phyloP scores from a whole-genome alignment of 1,140 invertebrate species.

The Batillaria attramentaria region DNA sequence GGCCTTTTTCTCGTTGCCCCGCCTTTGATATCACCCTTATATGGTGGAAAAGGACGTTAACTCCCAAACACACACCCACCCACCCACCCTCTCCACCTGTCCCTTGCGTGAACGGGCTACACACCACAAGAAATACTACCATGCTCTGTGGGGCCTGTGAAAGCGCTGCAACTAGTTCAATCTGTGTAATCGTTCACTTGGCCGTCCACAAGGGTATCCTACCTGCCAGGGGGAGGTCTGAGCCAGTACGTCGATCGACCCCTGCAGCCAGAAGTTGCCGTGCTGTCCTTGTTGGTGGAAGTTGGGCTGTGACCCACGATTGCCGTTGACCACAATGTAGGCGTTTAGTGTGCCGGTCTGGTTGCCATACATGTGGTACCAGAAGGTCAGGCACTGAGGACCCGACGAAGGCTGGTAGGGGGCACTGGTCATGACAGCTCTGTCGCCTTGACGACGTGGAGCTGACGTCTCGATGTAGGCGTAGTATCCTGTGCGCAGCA shows the following conservation, averaged over 20 bases:
- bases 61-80: no score
- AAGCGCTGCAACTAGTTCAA: no score
- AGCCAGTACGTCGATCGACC: slow-evolving; percentile 44
- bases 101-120: no score
- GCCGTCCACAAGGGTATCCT: no score
- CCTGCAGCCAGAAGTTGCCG: slow-evolving; percentile 64
- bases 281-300: slow-evolving; percentile 59
- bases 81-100: no score
- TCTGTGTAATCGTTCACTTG: no score
- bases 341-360: slow-evolving; percentile 61
- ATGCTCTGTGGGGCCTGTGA: no score
- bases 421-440: slow-evolving; percentile 57
- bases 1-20: no score
- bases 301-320: slow-evolving; percentile 28
- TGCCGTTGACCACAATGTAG: slow-evolving; percentile 47
- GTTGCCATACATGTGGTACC: slow-evolving; percentile 84
- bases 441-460: slow-evolving; percentile 53
- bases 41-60: no score
- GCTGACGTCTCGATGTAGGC: slow-evolving; percentile 66
- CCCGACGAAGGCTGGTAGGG: slow-evolving; percentile 13
- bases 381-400: slow-evolving; percentile 75
- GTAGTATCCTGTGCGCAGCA: slow-evolving; percentile 65
- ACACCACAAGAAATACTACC: no score
- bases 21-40: no score
- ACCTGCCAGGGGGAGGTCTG: slow-evolving; percentile 45